Evolutionary conservation across 2,888 invertebrate genomes (phyloP), one percentile per base, ranked within the genome.

Genomic region (Caprella mutica): DNA sequence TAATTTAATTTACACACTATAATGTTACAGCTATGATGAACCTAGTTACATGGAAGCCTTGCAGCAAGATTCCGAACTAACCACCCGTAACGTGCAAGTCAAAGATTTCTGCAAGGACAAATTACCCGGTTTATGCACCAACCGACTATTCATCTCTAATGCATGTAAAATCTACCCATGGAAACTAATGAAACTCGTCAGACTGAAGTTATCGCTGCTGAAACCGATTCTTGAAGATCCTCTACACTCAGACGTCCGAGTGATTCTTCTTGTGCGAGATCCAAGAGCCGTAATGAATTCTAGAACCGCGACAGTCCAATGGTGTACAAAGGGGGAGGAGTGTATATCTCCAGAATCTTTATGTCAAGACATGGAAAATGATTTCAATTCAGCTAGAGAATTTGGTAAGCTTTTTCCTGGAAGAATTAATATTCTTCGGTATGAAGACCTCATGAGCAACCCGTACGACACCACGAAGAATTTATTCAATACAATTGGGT

Each of bases 241-340:
- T 8, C 30, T 29, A n/a, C 56, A 61, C 12, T 48, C 66, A 23
- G 67, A 67, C 54, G 60, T 67, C 2, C 59, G 66, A 19, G 46
- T 62, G 2, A 42, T 62, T 21, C 67, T 67, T 59, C 56, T 69
- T 55, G 66, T 68, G 42, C 55, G 69, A 24, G 69, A 69, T 55
- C 69, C 69, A 2, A 56, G 69, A 14, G 69, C 65, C 24, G 68
- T 66, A 3, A 66, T 67, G 58, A 66, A 66, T 53, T 68, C 68
- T 14, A 66, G 69, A 4, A 54, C 50, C 3, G 58, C 56, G 19
- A 65, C 66, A n/a, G 67, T 67, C 9, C 58, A 63, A 9, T 69
- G 68, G 69, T 69, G 69, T 48, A 56, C 57, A 29, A 56, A 63
- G 29, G 60, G 3, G 5, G 27, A 27, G 17, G 65, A 67, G 21